Conservation (phyloP, 2,113 vertebrate species). For the Microcebus lehilahytsara region DNA sequence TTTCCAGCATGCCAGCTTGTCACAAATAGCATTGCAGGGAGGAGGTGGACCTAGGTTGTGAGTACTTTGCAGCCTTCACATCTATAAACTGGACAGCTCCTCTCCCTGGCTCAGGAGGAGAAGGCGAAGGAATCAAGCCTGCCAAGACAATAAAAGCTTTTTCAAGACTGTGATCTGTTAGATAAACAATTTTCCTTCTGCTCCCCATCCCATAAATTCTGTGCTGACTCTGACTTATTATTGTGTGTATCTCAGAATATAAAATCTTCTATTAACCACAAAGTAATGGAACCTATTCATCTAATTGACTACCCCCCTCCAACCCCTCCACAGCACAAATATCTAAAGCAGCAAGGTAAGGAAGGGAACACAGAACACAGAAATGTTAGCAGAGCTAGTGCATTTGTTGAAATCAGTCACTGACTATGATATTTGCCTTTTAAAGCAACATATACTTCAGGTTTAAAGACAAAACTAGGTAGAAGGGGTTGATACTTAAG, state of each 20-base stretch:
- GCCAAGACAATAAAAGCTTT: constrained; percentile 41
- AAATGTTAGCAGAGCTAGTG: constrained; percentile 31
- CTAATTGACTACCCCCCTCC: constrained; percentile 24
- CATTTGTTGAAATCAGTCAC: neutral
- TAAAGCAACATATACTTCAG: neutral
- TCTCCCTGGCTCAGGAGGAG: neutral
- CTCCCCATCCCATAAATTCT: neutral
- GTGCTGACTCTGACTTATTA: constrained; percentile 32
- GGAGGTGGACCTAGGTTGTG: neutral
- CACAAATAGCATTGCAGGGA: neutral
- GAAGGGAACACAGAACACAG: neutral
- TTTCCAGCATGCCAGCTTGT: constrained; percentile 10
- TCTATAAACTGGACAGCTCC: neutral
- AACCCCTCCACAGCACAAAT: neutral
- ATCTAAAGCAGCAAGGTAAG: neutral
- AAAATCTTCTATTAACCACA: constrained; percentile 63
- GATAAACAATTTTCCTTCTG: constrained; percentile 61
- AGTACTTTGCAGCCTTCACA: neutral
- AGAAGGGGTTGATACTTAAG: neutral
- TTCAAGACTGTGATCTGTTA: neutral
- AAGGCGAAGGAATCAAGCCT: neutral
- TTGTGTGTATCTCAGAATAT: constrained; percentile 46
- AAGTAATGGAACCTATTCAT: constrained; percentile 52
- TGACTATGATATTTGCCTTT: constrained; percentile 1
- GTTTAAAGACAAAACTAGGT: neutral